Conservation (phyloP, 2,888 invertebrate genomes). For the Crossocerus cetratus region DNA sequence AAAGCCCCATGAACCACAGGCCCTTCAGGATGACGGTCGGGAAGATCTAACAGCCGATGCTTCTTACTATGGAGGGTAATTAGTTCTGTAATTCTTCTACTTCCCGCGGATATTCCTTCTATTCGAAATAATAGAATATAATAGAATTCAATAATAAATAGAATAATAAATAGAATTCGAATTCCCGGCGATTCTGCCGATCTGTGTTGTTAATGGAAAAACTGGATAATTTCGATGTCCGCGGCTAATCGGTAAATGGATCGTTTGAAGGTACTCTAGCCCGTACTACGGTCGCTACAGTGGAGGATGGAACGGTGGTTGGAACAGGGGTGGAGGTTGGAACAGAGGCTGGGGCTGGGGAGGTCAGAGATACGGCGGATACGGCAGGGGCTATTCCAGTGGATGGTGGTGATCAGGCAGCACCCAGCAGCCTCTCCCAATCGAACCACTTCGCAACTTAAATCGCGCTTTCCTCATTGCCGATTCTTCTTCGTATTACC, state of each 20-base stretch:
- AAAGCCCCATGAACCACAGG: not conserved
- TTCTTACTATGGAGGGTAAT: not conserved
- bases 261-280: not conserved
- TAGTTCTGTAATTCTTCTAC: not conserved
- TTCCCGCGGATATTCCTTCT: not conserved
- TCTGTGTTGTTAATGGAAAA: not conserved
- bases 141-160: no score
- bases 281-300: not conserved
- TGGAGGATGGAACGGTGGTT: not conserved
- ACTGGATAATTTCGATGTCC: not conserved
- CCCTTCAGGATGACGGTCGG: not conserved
- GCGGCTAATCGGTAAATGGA: no score
- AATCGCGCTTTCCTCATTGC: not conserved
- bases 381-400: not conserved
- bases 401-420: not conserved
- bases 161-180: no score
- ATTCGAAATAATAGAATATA: no score
- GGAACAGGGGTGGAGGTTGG: not conserved
- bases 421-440: not conserved
- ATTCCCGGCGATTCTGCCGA: not conserved
- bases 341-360: not conserved
- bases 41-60: not conserved
- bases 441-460: not conserved
- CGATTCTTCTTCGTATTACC: not conserved
- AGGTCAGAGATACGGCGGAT: not conserved